Conservation (phyloP, 2,797 vertebrate genomes). For the Lepus townsendii region DNA sequence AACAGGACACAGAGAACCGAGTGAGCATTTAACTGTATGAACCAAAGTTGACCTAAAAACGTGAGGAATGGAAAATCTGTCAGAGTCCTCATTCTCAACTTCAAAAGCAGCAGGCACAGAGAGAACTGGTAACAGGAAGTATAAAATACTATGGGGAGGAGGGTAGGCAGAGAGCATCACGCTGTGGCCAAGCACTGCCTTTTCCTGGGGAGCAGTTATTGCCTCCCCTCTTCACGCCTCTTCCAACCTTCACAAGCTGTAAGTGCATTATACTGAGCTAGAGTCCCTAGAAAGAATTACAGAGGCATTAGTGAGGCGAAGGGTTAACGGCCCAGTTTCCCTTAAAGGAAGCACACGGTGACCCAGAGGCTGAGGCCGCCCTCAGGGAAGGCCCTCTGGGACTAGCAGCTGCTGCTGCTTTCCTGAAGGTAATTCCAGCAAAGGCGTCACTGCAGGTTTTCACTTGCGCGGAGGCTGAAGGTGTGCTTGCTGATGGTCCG, state of each 20-base stretch:
- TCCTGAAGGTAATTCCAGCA: conserved; percentile 50
- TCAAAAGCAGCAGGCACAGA: conserved; percentile 10
- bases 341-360: background rate
- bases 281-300: conserved; percentile 10
- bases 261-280: conserved; percentile 30
- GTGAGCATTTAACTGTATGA: background rate
- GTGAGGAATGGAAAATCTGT: too few species aligned
- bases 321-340: background rate
- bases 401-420: background rate
- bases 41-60: conserved; percentile 8
- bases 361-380: background rate
- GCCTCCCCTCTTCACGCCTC: background rate
- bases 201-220: background rate
- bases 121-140: background rate
- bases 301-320: background rate
- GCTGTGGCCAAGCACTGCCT: background rate
- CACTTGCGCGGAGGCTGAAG: background rate
- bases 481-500: background rate
- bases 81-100: background rate
- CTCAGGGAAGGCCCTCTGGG: background rate
- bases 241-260: background rate
- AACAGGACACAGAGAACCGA: background rate
- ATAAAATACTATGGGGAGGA: background rate
- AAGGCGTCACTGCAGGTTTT: background rate
- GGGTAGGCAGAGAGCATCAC: background rate